A percentile compares a stretch with the other conserved stretches of the same genome.
phyloP scores from a whole-genome alignment of 2,888 invertebrate species.

The Loripinus fragilis region DNA sequence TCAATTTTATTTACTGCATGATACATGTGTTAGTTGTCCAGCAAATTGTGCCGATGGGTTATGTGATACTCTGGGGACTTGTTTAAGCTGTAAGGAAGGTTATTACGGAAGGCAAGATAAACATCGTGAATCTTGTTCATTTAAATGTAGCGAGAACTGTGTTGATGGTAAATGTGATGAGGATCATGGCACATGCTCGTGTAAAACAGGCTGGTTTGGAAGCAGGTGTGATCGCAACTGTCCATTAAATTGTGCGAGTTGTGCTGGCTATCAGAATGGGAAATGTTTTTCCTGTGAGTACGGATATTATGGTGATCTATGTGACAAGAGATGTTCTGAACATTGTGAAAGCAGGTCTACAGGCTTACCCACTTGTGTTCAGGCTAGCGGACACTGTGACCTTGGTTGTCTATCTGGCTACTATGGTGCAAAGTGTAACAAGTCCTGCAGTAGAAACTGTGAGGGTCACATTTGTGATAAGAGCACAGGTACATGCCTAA shows the following conservation, averaged over 20 bases:
- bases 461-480: constrained; percentile 48
- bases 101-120: constrained; percentile 35
- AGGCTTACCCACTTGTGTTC: constrained; percentile 38
- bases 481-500: constrained; percentile 51
- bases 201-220: constrained; percentile 57
- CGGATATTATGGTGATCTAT: constrained; percentile 54
- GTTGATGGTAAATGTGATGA: constrained; percentile 32
- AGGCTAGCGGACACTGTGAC: constrained; percentile 49
- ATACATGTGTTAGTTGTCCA: constrained; percentile 43
- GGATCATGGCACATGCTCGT: constrained; percentile 50
- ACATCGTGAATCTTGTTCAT: constrained; percentile 33
- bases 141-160: constrained; percentile 55
- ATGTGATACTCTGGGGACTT: constrained; percentile 29
- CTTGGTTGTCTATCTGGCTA: constrained; percentile 55
- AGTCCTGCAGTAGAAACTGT: constrained; percentile 56
- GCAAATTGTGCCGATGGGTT: constrained; percentile 40
- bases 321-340: constrained; percentile 43
- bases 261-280: constrained; percentile 28
- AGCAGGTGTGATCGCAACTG: constrained; percentile 50
- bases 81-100: constrained; percentile 50
- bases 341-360: constrained; percentile 8
- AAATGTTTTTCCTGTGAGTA: constrained; percentile 54
- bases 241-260: constrained; percentile 47
- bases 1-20: constrained; percentile 34
- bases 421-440: constrained; percentile 59